These are phyloP conservation scores for Rhynchonycteris naso DNA, from an alignment of 2,797 vertebrate genomes.

Conservation along the genomic window DNA sequence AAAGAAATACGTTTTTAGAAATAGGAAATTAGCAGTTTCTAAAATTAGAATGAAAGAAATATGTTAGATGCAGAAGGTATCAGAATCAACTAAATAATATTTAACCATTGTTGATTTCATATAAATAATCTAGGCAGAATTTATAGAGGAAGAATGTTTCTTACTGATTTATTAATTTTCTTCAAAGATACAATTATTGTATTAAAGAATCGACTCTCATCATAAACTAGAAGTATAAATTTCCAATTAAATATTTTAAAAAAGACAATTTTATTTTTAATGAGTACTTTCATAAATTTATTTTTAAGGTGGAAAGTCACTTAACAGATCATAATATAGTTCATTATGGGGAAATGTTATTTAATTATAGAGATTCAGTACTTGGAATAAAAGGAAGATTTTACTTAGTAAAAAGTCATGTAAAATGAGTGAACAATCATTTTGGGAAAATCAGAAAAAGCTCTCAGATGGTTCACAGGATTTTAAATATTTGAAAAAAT, in stretches of 20 bases:
- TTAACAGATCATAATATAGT: conserved; percentile 61
- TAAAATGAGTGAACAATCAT: conserved; percentile 52
- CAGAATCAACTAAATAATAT: neutral
- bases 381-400: conserved; percentile 41
- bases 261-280: conserved; percentile 55
- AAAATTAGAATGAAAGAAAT: neutral
- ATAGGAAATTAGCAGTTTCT: neutral
- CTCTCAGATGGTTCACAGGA: conserved; percentile 33
- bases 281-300: conserved; percentile 65
- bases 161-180: neutral
- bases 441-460: neutral
- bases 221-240: conserved; percentile 71
- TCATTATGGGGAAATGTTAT: conserved; percentile 71
- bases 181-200: neutral
- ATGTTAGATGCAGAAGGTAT: neutral
- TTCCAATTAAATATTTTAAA: conserved; percentile 73
- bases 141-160: neutral
- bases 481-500: conserved; percentile 49
- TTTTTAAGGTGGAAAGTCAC: conserved; percentile 69
- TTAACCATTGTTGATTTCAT: neutral
- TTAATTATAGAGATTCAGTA: conserved; percentile 68
- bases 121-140: neutral
- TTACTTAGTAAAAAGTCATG: neutral
- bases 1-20: neutral
- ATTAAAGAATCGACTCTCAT: neutral